These are phyloP conservation scores for Stichopus chloronotus DNA, from an alignment of 35 echinoderm and acorn worm genomes.

Conservation along the genomic window DNA sequence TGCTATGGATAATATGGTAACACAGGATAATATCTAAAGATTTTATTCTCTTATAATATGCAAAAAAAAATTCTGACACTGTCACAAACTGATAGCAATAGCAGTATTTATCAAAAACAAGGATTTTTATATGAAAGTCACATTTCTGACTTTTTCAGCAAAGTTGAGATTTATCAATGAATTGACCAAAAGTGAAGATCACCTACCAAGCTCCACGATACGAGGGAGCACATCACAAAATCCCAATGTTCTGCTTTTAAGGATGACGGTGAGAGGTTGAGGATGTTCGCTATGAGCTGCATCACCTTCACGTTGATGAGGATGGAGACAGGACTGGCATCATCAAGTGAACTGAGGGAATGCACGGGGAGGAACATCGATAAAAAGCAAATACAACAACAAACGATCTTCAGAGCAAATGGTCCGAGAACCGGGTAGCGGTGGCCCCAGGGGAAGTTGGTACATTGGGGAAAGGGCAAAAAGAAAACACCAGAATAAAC, in stretches of 20 bases:
- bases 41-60: no score
- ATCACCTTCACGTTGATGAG: conserved; percentile 79
- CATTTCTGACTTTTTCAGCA: no score
- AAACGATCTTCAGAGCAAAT: background rate
- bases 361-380: background rate
- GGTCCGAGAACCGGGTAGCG: background rate
- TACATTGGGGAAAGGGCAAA: background rate
- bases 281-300: conserved; percentile 46
- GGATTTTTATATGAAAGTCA: no score
- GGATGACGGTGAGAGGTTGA: conserved; percentile 61
- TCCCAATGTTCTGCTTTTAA: conserved; percentile 76
- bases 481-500: background rate
- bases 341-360: conserved; percentile 33
- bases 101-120: no score
- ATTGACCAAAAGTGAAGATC: background rate
- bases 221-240: conserved; percentile 82
- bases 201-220: conserved; percentile 85
- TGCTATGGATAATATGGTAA: no score
- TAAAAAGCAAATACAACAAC: background rate
- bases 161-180: no score
- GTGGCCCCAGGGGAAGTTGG: background rate
- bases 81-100: no score
- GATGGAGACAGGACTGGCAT: conserved; percentile 19
- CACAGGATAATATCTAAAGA: no score
- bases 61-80: no score